Conservation (phyloP, 2,113 vertebrate species). For the Poeciliopsis retropinna region DNA sequence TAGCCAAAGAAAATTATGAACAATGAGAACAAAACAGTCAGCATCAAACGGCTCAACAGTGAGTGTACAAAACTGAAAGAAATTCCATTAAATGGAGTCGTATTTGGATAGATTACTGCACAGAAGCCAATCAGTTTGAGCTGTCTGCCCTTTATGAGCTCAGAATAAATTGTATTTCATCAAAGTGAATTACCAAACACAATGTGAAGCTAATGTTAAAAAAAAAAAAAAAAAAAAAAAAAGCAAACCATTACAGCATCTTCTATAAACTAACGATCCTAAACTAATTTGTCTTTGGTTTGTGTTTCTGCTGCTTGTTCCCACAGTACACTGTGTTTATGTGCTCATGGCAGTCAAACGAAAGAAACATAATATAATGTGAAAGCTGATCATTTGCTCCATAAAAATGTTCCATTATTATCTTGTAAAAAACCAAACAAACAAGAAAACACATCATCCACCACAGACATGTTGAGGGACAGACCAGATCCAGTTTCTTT, state of each 20-base stretch:
- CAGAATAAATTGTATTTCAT: not conserved
- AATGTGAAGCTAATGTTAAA: not conserved
- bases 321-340: not conserved
- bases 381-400: not conserved
- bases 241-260: not conserved
- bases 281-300: not conserved
- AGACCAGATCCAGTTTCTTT: slow-evolving; percentile 28
- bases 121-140: not conserved
- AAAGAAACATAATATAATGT: not conserved
- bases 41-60: not conserved
- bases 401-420: not conserved
- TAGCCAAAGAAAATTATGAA: not conserved
- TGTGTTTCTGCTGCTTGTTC: not conserved
- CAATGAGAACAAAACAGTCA: not conserved
- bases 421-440: not conserved
- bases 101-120: not conserved
- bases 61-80: not conserved
- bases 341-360: not conserved
- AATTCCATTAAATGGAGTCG: not conserved
- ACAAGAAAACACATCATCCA: not conserved
- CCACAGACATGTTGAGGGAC: not conserved
- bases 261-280: not conserved
- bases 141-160: not conserved
- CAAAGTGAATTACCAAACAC: not conserved
- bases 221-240: not conserved